phyloP scores from a whole-genome alignment of 1,140 invertebrate species.

The Neodiprion virginianus region DNA sequence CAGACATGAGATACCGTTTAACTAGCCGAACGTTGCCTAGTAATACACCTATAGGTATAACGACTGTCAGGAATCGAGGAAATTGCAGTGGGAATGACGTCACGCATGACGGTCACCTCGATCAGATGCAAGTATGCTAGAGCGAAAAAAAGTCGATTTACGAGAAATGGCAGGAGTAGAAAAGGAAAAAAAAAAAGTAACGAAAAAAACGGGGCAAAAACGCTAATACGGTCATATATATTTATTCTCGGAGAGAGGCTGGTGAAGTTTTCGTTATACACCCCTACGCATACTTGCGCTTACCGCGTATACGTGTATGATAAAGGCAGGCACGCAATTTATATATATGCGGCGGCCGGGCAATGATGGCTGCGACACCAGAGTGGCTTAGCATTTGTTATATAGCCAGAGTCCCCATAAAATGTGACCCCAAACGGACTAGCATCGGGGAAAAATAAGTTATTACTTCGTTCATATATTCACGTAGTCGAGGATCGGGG shows the following conservation, averaged over 20 bases:
- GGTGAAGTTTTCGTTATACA: not conserved
- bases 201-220: not conserved
- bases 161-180: not conserved
- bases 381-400: constrained; percentile 6
- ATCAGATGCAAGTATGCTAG: no score
- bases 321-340: not conserved
- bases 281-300: not conserved
- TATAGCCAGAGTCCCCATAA: not conserved
- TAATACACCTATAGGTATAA: no score
- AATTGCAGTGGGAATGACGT: no score
- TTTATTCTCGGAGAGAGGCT: not conserved
- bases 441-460: not conserved
- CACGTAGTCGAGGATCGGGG: not conserved
- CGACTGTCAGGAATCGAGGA: no score
- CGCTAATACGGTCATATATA: not conserved
- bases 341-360: not conserved
- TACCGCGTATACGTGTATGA: no score
- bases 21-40: no score
- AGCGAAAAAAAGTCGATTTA: no score
- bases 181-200: not conserved
- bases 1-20: no score
- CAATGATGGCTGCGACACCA: constrained; percentile 4
- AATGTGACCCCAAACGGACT: not conserved
- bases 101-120: no score
- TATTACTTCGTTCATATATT: constrained; percentile 6